Base-by-base conservation (phyloP, 2,797 vertebrate genomes). In the Semotilus atromaculatus region DNA sequence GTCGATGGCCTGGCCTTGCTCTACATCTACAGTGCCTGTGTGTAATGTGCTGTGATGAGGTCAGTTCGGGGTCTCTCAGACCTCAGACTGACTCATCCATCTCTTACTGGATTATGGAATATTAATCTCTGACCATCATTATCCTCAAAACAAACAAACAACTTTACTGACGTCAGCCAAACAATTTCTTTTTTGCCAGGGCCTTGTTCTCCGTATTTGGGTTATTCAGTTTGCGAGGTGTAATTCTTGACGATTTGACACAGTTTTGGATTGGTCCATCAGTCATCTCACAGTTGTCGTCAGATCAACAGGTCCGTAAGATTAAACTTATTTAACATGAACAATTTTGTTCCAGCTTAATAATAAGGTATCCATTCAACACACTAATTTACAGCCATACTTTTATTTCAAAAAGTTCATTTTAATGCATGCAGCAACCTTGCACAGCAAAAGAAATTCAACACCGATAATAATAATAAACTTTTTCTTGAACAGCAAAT, bases 41-140 rank as follows among this genome's bases (percentile, higher is more conserved):
- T 43, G 36, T 66, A 67, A 43, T 67, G 36, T 45, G 26, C 72
- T 60, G 3, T 77, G 75, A 72, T 80, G 67, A 77, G 79, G 60
- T 83, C 80, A 81, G 29, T 48, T 5, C 6, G 11, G 67, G 88
- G 60, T 82, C 72, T 55, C 58, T 76, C 81, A 55, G 70, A 74
- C 48, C 74, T 71, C 71, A 64, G 43, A 67, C 75, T 86, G 70
- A 70, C 82, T 76, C 23, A 36, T 80, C 75, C 19, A 40, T 64
- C 76, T 84, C 67, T 83, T 51, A 51, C 29, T 21, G 84, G 75
- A 87, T 88, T 87, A 84, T 51, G 62, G 26, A 60, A 86, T 86
- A 62, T 87, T 87, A 89, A 88, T 88, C 85, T 68, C 21, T 23
- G 16, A 58, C 58, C 72, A 58, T 79, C 82, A 36, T 86, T 43